phyloP scores from a whole-genome alignment of 2,113 vertebrate genomes.

The Parus major region DNA sequence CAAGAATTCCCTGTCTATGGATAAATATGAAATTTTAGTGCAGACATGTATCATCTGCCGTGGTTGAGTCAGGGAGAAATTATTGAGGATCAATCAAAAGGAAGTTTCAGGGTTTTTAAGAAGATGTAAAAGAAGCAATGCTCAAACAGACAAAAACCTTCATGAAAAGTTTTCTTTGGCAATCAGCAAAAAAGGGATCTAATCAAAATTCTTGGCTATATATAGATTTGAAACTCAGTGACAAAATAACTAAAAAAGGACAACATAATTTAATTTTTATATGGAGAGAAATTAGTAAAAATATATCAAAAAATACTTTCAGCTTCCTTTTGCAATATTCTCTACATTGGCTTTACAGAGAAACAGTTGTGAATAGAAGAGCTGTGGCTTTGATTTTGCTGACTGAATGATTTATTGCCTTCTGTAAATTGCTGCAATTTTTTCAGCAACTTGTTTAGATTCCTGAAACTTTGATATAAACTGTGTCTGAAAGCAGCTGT shows the following conservation, averaged over 20 bases:
- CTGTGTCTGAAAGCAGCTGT: background rate
- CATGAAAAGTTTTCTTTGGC: background rate
- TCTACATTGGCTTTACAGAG: background rate
- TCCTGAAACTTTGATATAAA: background rate
- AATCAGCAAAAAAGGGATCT: background rate
- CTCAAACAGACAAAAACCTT: background rate
- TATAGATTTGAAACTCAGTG: background rate
- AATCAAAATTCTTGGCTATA: background rate
- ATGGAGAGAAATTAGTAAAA: background rate
- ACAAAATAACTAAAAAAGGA: background rate
- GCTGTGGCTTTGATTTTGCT: background rate
- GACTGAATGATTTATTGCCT: conserved; percentile 7
- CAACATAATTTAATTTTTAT: background rate
- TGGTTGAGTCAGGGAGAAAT: background rate
- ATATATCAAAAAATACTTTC: background rate
- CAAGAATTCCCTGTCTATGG: background rate
- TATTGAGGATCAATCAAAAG: background rate
- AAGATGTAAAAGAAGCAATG: background rate
- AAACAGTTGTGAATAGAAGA: background rate
- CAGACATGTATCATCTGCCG: rapidly evolving
- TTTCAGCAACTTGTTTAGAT: conserved; percentile 5
- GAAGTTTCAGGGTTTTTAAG: background rate
- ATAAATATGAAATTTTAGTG: background rate
- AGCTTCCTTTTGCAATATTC: background rate
- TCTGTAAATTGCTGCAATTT: background rate